These are phyloP conservation scores for Drosophila prosaltans DNA, from an alignment of 1,140 invertebrate species.

Conservation along the genomic window DNA sequence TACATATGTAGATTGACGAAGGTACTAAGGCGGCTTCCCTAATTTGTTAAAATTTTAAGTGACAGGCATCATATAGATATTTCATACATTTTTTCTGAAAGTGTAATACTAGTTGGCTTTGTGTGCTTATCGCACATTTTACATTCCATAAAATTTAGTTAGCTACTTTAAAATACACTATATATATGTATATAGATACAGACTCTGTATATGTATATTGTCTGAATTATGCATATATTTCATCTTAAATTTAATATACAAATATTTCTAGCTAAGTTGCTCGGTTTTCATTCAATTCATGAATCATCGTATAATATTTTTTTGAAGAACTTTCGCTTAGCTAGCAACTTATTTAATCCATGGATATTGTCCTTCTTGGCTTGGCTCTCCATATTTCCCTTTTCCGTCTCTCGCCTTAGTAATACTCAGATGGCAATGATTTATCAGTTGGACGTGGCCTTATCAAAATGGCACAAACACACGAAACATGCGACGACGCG, in stretches of 20 bases:
- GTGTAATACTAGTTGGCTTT: constrained; percentile 21
- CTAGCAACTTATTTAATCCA: constrained; percentile 13
- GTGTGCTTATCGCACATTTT: constrained; percentile 74
- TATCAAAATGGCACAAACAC: constrained; percentile 37
- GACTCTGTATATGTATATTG: not conserved
- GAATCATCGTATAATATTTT: constrained; percentile 11
- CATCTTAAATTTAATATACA: not conserved
- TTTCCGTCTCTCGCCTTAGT: not conserved
- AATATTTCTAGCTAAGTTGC: not conserved
- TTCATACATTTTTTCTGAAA: constrained; percentile 12
- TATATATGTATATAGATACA: constrained; percentile 27
- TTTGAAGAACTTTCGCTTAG: constrained; percentile 14
- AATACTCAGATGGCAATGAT: constrained; percentile 37
- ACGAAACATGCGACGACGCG: constrained; percentile 4
- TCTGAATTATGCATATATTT: not conserved
- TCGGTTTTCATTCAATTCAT: not conserved
- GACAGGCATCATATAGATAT: too few relatives aligned
- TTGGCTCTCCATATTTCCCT: not conserved
- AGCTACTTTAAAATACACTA: constrained; percentile 55
- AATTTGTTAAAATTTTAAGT: too few relatives aligned
- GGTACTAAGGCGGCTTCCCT: too few relatives aligned
- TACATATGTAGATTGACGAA: too few relatives aligned
- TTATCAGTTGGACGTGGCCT: constrained; percentile 57
- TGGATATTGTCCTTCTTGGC: constrained; percentile 4
- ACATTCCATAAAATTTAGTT: constrained; percentile 82